These are phyloP conservation scores for Athrips mouffetella DNA, from an alignment of 2,888 invertebrate genomes.

Conservation along the genomic window DNA sequence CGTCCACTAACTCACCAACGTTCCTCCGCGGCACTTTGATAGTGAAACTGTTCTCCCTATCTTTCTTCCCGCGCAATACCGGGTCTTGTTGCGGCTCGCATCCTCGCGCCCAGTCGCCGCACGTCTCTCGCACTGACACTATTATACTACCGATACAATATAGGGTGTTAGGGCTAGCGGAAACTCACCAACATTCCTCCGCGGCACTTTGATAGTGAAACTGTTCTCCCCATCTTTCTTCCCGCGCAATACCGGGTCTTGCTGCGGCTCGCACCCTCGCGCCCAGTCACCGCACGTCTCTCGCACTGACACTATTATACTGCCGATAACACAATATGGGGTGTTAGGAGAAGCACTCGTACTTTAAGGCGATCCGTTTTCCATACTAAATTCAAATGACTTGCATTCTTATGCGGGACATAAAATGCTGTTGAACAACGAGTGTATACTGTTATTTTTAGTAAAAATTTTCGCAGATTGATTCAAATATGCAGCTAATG, in stretches of 20 bases:
- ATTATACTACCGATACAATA: constrained; percentile 84
- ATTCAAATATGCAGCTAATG: too few relatives aligned
- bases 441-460: too few relatives aligned
- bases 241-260: constrained; percentile 94
- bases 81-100: constrained; percentile 95
- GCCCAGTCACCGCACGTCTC: constrained; percentile 99
- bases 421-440: too few relatives aligned
- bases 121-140: constrained; percentile 97
- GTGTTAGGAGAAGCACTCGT: too few relatives aligned
- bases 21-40: constrained; percentile 95
- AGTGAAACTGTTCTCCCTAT: constrained; percentile 91
- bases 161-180: not conserved
- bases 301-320: constrained; percentile 97
- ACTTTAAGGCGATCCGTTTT: too few relatives aligned
- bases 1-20: constrained; percentile 81
- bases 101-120: constrained; percentile 97
- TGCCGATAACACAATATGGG: too few relatives aligned
- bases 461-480: too few relatives aligned
- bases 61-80: constrained; percentile 94
- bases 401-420: too few relatives aligned
- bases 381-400: too few relatives aligned
- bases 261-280: constrained; percentile 92
- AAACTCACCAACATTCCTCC: constrained; percentile 92
- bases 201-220: constrained; percentile 93
- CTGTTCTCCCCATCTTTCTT: constrained; percentile 94